These are phyloP conservation scores for Caenorhabditis wallacei DNA, from an alignment of 2,888 invertebrate species.

Conservation along the genomic window DNA sequence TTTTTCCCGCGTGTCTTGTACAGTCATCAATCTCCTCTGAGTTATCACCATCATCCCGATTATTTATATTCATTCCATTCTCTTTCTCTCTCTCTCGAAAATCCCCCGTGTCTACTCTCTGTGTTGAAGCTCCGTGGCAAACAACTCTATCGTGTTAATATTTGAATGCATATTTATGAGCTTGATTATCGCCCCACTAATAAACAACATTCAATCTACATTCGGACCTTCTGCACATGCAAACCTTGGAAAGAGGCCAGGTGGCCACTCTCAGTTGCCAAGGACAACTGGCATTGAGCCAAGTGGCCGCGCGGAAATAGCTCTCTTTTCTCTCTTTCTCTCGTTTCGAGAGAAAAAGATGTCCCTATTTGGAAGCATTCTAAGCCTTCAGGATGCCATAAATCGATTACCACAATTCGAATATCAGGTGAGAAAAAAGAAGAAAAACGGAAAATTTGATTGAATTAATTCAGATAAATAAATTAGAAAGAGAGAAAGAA, in stretches of 20 bases:
- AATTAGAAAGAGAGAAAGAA: constrained; percentile 59
- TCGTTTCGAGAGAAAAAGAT: constrained; percentile 26
- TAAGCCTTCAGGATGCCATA: constrained; percentile 66
- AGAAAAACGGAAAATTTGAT: background rate
- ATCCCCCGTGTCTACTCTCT: constrained; percentile 28
- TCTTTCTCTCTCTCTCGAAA: background rate
- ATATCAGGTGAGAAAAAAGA: constrained; percentile 59
- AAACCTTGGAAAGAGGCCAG: constrained; percentile 19
- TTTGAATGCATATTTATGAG: constrained; percentile 61
- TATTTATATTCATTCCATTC: constrained; percentile 4
- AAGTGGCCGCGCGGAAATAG: constrained; percentile 11
- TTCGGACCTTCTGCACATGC: background rate
- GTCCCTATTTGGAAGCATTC: constrained; percentile 68
- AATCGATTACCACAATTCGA: constrained; percentile 69
- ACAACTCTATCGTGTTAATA: constrained; percentile 34
- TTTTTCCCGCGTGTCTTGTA: constrained; percentile 36
- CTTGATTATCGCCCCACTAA: constrained; percentile 46
- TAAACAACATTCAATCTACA: constrained; percentile 25
- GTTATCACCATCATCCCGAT: background rate
- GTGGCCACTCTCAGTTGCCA: constrained; percentile 48
- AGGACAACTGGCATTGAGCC: constrained; percentile 26
- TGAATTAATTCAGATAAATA: constrained; percentile 58
- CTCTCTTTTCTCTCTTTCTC: background rate
- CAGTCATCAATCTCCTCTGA: constrained; percentile 19
- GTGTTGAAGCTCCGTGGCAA: constrained; percentile 29